Base-by-base conservation (phyloP, 1,140 invertebrate species). In the Drosophila rhopaloa region DNA sequence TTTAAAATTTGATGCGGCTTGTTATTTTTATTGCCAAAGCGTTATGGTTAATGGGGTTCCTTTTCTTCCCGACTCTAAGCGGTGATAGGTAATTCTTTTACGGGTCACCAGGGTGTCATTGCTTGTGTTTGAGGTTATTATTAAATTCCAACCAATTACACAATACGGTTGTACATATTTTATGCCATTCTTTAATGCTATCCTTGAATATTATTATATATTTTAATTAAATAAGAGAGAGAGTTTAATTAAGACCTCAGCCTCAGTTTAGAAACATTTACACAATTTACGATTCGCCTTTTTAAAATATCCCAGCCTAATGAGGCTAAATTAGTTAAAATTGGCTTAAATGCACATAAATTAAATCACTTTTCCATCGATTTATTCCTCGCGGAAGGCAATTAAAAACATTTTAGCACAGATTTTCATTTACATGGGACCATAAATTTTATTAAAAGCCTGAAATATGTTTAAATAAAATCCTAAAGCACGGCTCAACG, bases 1-100 rank as follows among this genome's bases (percentile, higher is more conserved):
- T 55, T 78, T 67, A 75, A 85, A 85, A 85, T 78, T 85, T 75
- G 60, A 81, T 77, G 81, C 37, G 60, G 59, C 57, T 79, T 86
- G 61, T 82, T 82, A 86, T 86, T 86, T 88, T 79, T 72, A 76
- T 81, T 55, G 60, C 47, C 62, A 32, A 29, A 47, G 58, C 54
- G 65, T 79, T 83, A 83, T 76, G 67, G 63, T 58, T 70, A 79
- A 68, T 57, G 60, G 44, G 27, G 38, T 75, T 44, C 35, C 41
- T 35, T 66, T 60, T 60, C 24, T 57, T 54, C 9, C 29, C 8
- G 46, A 27, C 41, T 58, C 38, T 24, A 59, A 44, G 54, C 72
- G 73, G 73, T 60, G 74, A 76, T 76, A 71, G 66, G 60, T 81
- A 85, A 79, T 75, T 71, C 79, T 59, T 82, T 81, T 86, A 78